phyloP scores from a whole-genome alignment of 2,888 invertebrate species.

The Trichogramma evanescens region DNA sequence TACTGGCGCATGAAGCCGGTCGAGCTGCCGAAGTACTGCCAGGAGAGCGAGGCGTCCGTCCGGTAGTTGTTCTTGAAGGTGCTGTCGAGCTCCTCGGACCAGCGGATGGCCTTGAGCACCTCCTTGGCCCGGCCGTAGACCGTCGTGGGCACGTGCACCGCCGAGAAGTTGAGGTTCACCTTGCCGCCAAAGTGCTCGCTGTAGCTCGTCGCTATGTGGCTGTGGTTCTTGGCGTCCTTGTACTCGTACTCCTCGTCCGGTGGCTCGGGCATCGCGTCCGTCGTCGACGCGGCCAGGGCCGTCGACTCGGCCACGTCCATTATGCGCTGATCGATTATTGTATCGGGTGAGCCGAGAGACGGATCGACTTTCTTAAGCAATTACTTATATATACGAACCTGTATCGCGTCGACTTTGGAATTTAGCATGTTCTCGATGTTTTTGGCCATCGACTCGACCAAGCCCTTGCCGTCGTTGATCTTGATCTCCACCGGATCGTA shows the following conservation, averaged over 20 bases:
- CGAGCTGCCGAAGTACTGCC: constrained; percentile 98
- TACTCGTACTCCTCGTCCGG: constrained; percentile 30
- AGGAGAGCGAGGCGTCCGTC: constrained; percentile 60
- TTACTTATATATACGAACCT: constrained; percentile 49
- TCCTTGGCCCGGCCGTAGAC: constrained; percentile 84
- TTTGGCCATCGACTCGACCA: constrained; percentile 76
- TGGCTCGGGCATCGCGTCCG: constrained; percentile 27
- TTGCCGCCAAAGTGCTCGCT: constrained; percentile 70
- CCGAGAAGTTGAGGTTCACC: constrained; percentile 68
- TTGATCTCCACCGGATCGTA: constrained; percentile 73
- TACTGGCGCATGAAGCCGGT: constrained; percentile 96
- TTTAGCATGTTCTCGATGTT: constrained; percentile 85
- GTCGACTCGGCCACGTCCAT: constrained; percentile 83
- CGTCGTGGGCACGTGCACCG: constrained; percentile 93
- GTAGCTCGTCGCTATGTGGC: constrained; percentile 59
- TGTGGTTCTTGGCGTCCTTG: constrained; percentile 40
- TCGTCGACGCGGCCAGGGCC: constrained; percentile 53
- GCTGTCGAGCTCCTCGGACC: constrained; percentile 89
- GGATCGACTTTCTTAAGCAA: background rate
- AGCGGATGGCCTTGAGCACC: constrained; percentile 86
- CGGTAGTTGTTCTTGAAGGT: constrained; percentile 60
- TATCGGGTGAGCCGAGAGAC: background rate
- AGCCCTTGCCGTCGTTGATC: constrained; percentile 66
- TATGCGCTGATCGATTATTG: constrained; percentile 57
- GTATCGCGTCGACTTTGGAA: constrained; percentile 78